Evolutionary conservation across 2,888 invertebrate genomes (phyloP), one percentile per base, ranked within the genome.

Genomic region (Drosophila yooni): DNA sequence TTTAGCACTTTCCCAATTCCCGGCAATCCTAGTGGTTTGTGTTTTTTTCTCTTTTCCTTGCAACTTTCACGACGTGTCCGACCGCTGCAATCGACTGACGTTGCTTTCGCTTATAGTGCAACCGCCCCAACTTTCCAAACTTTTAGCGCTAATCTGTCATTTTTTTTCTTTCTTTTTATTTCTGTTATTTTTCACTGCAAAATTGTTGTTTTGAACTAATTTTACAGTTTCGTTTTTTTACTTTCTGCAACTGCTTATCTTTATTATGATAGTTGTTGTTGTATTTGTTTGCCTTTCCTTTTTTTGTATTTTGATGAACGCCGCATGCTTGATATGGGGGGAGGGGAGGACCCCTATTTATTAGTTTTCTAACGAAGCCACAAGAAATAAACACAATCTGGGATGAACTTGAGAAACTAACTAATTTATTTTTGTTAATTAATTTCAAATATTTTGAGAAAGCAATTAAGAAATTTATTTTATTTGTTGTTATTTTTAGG

Each of bases 1-100:
- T 56, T 70, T 59, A 68, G 76, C 71, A 81, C 79, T 86, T 84
- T 81, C 82, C 74, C 84, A 85, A 85, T 85, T 84, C 84, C 76
- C 79, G 71, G 57, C 73, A 69, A 79, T 79, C 79, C 67, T 8
- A 61, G 59, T 11, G 38, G 54, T 60, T 74, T 51, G 51, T 68
- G 61, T 7, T n/a, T 13, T 29, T 8, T n/a, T 11, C 21, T 21
- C 1, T 43, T 43, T 13, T 18, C 3, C 21, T 65, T 63, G 69
- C 67, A 76, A 83, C 81, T 83, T 83, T 79, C 73, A 64, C 71
- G 81, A 81, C 81, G 82, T 68, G 75, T 80, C 75, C 82, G 33
- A 66, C 74, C 68, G 62, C 71, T 62, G 67, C 81, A 74, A 86
- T 81, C 74, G 83, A 76, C 68, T 83, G 63, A 65, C 43, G 27